A percentile compares a stretch with the other conserved stretches of the same genome.
phyloP scores from a whole-genome alignment of 2,888 invertebrate species.

The Hydropsyche betteni region DNA sequence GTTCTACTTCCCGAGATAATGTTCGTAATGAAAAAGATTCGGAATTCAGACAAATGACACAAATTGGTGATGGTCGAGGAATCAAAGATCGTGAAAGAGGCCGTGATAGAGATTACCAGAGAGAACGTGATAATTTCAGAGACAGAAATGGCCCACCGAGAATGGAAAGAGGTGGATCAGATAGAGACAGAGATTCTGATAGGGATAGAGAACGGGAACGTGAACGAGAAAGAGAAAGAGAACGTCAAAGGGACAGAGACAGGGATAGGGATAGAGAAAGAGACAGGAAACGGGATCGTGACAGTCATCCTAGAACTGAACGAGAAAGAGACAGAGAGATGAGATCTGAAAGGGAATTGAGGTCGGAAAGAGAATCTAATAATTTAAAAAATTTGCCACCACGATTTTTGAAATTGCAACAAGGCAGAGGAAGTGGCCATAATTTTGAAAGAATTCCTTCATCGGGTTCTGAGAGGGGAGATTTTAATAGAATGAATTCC shows the following conservation, averaged over 20 bases:
- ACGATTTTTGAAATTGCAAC: conserved; percentile 82
- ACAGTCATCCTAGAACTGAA: conserved; percentile 54
- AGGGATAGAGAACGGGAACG: conserved; percentile 54
- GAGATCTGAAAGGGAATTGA: conserved; percentile 33
- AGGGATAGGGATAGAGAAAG: conserved; percentile 58
- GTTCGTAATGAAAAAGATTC: conserved; percentile 45
- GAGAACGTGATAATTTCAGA: conserved; percentile 50
- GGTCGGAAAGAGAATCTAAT: conserved; percentile 50
- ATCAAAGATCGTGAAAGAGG: conserved; percentile 54
- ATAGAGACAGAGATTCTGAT: conserved; percentile 52
- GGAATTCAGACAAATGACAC: conserved; percentile 52
- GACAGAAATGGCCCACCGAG: conserved; percentile 40
- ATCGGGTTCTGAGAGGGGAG: conserved; percentile 43
- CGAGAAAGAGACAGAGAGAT: conserved; percentile 54
- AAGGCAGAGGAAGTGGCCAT: conserved; percentile 61
- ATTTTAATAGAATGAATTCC: conserved; percentile 44
- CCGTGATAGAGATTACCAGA: conserved; percentile 53
- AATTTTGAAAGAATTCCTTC: conserved; percentile 51
- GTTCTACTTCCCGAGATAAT: conserved; percentile 47
- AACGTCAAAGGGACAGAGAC: conserved; percentile 55
- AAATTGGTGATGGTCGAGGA: conserved; percentile 49
- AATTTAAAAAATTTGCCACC: conserved; percentile 83
- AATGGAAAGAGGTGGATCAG: conserved; percentile 44
- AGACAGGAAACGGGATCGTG: conserved; percentile 55
- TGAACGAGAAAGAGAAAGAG: conserved; percentile 57